Conservation (phyloP, 2,888 invertebrate species). For the Mythimna loreyi region DNA sequence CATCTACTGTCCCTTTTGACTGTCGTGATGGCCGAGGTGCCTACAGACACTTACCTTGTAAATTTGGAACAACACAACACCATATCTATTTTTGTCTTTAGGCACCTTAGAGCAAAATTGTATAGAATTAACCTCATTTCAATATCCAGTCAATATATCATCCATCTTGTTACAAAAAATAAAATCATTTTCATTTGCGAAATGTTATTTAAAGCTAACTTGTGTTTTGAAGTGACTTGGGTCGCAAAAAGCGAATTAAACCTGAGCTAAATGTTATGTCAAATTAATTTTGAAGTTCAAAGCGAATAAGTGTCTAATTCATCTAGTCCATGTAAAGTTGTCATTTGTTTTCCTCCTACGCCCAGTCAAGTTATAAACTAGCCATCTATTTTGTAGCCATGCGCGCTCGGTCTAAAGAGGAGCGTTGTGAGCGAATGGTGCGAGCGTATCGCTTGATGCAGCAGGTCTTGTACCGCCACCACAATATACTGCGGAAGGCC, state of each 20-base stretch:
- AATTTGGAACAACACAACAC: neutral
- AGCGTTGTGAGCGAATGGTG: slow-evolving; percentile 71
- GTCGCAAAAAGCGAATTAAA: neutral
- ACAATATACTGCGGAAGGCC: slow-evolving; percentile 74
- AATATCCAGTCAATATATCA: neutral
- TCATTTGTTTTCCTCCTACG: neutral
- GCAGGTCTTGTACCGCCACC: slow-evolving; percentile 82
- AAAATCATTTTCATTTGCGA: neutral
- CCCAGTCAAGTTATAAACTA: neutral
- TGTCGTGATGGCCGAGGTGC: slow-evolving; percentile 28
- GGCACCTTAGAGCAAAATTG: slow-evolving; percentile 7
- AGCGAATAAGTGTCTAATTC: neutral
- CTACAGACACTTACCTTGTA: slow-evolving; percentile 1
- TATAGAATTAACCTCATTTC: neutral
- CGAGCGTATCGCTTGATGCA: slow-evolving; percentile 78
- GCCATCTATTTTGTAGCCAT: slow-evolving; percentile 70
- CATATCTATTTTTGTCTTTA: neutral
- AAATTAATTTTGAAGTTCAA: neutral
- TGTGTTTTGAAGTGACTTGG: neutral
- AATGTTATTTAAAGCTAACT: neutral
- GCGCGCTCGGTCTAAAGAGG: slow-evolving; percentile 63
- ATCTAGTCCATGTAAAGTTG: neutral
- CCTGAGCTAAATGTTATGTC: neutral
- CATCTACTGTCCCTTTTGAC: slow-evolving; percentile 25
- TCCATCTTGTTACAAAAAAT: neutral